These are phyloP conservation scores for Drosophila quinaria DNA, from an alignment of 2,888 invertebrate species.

Conservation along the genomic window DNA sequence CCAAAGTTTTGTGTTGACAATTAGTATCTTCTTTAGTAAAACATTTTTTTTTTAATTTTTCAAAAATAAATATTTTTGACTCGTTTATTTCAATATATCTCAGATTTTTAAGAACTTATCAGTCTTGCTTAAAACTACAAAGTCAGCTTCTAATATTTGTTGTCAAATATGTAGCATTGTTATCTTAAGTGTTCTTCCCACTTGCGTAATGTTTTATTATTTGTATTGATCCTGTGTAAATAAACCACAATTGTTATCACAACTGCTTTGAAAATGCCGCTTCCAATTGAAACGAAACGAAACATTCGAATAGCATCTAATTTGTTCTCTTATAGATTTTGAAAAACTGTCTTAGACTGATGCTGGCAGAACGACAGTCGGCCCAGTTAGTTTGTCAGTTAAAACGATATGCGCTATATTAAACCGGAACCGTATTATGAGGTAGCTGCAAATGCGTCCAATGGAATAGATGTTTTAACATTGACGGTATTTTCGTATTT, in stretches of 20 bases:
- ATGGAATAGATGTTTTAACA: not conserved
- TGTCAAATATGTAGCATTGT: slow-evolving; percentile 19
- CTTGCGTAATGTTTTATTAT: not conserved
- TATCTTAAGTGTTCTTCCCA: not conserved
- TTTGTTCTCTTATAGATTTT: slow-evolving; percentile 76
- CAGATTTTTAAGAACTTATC: not conserved
- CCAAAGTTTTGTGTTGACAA: no score
- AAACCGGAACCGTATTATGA: slow-evolving; percentile 85
- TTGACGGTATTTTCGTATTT: not conserved
- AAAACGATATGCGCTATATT: slow-evolving; percentile 83
- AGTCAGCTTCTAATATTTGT: not conserved
- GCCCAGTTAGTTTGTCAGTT: slow-evolving; percentile 59
- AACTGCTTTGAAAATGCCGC: slow-evolving; percentile 4
- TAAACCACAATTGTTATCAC: slow-evolving; percentile 31
- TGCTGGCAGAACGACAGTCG: slow-evolving; percentile 62
- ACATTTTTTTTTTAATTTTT: no score
- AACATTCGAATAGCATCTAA: slow-evolving; percentile 47
- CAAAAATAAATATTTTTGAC: not conserved
- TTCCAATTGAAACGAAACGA: slow-evolving; percentile 23
- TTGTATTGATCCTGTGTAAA: slow-evolving; percentile 48
- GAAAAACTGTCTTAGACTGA: slow-evolving; percentile 57
- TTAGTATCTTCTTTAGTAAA: no score
- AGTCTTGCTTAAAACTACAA: slow-evolving; percentile 3
- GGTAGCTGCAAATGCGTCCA: slow-evolving; percentile 70
- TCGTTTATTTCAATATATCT: not conserved